phyloP scores from a whole-genome alignment of 2,113 vertebrate species.

The Protobothrops mucrosquamatus region DNA sequence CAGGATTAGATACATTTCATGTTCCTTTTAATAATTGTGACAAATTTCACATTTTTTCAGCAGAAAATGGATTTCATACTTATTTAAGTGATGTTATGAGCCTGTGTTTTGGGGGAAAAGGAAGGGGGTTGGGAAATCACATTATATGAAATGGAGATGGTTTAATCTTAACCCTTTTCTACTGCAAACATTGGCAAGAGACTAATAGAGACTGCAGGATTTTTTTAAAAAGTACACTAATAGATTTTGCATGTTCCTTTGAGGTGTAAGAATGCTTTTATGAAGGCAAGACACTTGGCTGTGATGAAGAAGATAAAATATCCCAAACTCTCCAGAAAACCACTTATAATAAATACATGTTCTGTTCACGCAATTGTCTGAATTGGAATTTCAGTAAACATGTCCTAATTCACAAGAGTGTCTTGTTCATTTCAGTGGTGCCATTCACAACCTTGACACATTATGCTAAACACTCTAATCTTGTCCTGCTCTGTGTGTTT shows the following conservation, averaged over 20 bases:
- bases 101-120: neutral
- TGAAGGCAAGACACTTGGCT: neutral
- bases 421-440: neutral
- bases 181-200: slow-evolving; percentile 17
- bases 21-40: slow-evolving; percentile 12
- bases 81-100: slow-evolving; percentile 31
- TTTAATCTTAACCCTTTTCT: slow-evolving; percentile 23
- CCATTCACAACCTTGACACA: neutral
- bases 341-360: neutral
- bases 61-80: slow-evolving; percentile 31
- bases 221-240: neutral
- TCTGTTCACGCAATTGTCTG: neutral
- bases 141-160: slow-evolving; percentile 33
- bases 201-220: neutral
- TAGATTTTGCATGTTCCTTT: neutral
- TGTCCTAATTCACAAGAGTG: neutral
- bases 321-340: neutral
- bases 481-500: neutral
- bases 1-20: slow-evolving; percentile 2
- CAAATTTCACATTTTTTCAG: slow-evolving; percentile 39
- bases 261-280: neutral
- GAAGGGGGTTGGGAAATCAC: neutral
- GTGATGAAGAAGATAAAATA: neutral
- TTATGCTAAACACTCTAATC: too few relatives aligned
- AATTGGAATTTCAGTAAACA: neutral